Percentiles rank a stretch among this genome's conserved stretches.
Evolutionary conservation across 2,888 invertebrate species (phyloP).

Genomic region (Parnassius apollo): DNA sequence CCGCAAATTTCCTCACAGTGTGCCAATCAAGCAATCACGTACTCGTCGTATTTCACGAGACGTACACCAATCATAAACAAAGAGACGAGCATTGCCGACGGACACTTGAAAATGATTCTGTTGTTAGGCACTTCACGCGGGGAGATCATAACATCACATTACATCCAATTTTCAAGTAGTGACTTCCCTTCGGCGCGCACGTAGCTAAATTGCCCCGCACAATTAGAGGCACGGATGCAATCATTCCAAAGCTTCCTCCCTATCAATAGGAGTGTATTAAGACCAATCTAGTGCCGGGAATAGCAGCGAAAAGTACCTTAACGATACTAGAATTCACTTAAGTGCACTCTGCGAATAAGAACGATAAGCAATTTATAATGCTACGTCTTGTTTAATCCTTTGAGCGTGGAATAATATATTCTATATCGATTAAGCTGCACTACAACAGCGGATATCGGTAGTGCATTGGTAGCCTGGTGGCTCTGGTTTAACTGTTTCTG

Average conservation of each 20-base stretch:
- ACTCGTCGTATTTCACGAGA: background rate
- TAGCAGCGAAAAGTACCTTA: slow-evolving; percentile 54
- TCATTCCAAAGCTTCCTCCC: slow-evolving; percentile 64
- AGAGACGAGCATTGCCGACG: background rate
- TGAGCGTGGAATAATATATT: background rate
- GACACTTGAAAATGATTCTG: slow-evolving; percentile 15
- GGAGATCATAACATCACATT: slow-evolving; percentile 26
- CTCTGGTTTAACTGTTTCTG: too few species aligned
- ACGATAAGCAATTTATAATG: background rate
- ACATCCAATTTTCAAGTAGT: slow-evolving; percentile 34
- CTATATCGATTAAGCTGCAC: too few species aligned
- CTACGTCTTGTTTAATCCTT: background rate
- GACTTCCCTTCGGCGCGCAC: slow-evolving; percentile 32
- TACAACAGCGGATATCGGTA: too few species aligned
- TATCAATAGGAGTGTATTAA: slow-evolving; percentile 45
- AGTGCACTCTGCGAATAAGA: slow-evolving; percentile 33
- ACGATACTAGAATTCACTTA: slow-evolving; percentile 35
- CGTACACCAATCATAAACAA: background rate
- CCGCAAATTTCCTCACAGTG: too few species aligned
- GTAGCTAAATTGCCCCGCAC: slow-evolving; percentile 38
- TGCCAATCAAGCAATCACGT: too few species aligned
- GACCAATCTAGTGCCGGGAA: slow-evolving; percentile 50
- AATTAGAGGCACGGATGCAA: slow-evolving; percentile 63
- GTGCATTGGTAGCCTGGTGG: too few species aligned
- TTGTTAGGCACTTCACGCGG: slow-evolving; percentile 18